Base-by-base conservation (phyloP, 2,888 invertebrate genomes). In the Dichetophora obliterata region DNA sequence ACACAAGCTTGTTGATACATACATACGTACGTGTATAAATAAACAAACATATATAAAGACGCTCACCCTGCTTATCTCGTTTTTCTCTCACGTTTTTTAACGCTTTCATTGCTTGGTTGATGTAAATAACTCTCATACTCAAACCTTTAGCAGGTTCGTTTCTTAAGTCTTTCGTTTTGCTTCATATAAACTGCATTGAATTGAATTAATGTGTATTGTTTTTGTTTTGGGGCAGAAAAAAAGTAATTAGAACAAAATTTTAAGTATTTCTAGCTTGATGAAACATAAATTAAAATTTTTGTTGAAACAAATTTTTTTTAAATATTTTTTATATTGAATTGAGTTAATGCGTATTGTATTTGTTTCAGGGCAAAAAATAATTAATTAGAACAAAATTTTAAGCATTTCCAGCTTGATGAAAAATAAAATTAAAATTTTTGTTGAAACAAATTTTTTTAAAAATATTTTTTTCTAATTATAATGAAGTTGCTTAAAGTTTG, bases 101-200 rank as follows among this genome's bases (percentile, higher is more conserved):
- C 61, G 65, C 71, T 43, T 54, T 43, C 37, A 68, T 37, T 1
- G 3, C 22, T 59, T 57, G 5, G 37, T 37, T 75, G 22, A 24
- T 61, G 22, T 59, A 73, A 14, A 24, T 5, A 66, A 31, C 34
- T 37, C 57, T 68, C 11, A 54, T 70, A 76, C 61, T 59, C 48
- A 34, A 34, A 43, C 43, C 43, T 68, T n/a, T 57, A 61, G 54
- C 31, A 52, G 50, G 78, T 74, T 76, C 76, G 79, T 78, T 70
- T 59, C 81, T 78, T 81, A 76, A 80, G 75, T 81, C 80, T 80
- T 80, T 81, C 59, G 79, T 79, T 76, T 57, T 22, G 27, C 70
- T 68, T 75, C 54, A n/a, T 63, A 68, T 34, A 34, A 24, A 19
- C 19, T 54, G 70, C 54, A 9, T 27, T n/a, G 31, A 52, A 54